These are phyloP conservation scores for Aphaenogaster rudis DNA, from an alignment of 1,140 invertebrate genomes.

Conservation along the genomic window DNA sequence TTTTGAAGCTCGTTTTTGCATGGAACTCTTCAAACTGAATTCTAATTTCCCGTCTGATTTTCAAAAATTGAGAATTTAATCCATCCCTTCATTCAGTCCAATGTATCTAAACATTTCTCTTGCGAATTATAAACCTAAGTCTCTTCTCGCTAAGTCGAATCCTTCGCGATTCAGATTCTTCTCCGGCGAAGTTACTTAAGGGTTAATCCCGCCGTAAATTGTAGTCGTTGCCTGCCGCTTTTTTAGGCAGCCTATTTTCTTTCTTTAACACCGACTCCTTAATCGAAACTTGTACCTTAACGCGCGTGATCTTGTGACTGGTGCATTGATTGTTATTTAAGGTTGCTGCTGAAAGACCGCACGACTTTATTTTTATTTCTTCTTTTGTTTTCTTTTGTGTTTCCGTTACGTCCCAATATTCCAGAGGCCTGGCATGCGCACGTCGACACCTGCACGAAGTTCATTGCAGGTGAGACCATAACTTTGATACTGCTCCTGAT, in stretches of 20 bases:
- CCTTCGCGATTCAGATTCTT: neutral
- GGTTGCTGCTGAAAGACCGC: conserved; percentile 8
- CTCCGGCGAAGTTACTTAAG: neutral
- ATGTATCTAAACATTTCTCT: neutral
- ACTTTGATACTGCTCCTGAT: conserved; percentile 63
- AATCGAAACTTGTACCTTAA: neutral
- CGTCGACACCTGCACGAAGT: conserved; percentile 81
- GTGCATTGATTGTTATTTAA: conserved; percentile 15
- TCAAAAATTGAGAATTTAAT: neutral
- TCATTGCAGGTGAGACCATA: conserved; percentile 84
- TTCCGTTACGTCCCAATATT: conserved; percentile 81
- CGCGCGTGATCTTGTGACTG: conserved; percentile 31
- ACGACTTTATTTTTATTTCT: conserved; percentile 25
- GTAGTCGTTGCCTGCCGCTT: conserved; percentile 19
- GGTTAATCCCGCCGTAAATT: conserved; percentile 4
- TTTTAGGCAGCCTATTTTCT: conserved; percentile 5
- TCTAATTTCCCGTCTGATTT: neutral
- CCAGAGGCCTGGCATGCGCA: conserved; percentile 82
- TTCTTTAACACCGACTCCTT: conserved; percentile 14
- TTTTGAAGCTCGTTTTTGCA: neutral
- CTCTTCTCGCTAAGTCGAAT: neutral
- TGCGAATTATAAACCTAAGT: neutral
- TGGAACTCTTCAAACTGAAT: neutral
- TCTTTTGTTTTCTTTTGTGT: conserved; percentile 47
- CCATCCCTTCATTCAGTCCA: neutral